Percentiles rank a stretch among this genome's conserved stretches.
Conservation (phyloP, 1,140 invertebrate genomes). For the Drosophila eugracilis region DNA sequence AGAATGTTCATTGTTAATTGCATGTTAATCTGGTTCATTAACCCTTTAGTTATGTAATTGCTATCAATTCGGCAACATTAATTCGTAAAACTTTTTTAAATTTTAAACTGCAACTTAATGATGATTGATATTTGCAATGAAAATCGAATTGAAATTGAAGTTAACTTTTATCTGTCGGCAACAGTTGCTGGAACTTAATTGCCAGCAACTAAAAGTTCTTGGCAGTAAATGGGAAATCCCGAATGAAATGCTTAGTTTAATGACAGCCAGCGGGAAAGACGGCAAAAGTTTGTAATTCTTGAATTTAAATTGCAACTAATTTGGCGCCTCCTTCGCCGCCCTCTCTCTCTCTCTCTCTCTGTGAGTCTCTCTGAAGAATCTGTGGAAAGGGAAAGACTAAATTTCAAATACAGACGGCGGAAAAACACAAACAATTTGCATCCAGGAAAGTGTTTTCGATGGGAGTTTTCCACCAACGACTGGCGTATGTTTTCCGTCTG, state of each 20-base stretch:
- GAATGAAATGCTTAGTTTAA: conserved; percentile 50
- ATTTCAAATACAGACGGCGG: conserved; percentile 69
- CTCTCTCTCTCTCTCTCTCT: too few relatives aligned
- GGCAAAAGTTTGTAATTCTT: conserved; percentile 68
- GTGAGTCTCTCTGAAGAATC: too few relatives aligned
- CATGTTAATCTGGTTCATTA: not conserved
- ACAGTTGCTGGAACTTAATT: conserved; percentile 31
- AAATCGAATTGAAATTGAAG: conserved; percentile 11
- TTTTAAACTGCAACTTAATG: conserved; percentile 1
- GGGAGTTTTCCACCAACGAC: not conserved
- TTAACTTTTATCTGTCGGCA: conserved; percentile 33
- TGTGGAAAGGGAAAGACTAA: conserved; percentile 27
- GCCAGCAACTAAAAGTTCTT: conserved; percentile 16
- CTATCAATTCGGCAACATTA: not conserved
- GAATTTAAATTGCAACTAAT: conserved; percentile 81
- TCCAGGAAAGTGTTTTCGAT: conserved; percentile 70
- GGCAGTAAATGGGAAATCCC: conserved; percentile 32
- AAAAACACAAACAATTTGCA: conserved; percentile 76
- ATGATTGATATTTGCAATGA: conserved; percentile 23
- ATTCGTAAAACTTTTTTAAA: not conserved
- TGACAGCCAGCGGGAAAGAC: conserved; percentile 31
- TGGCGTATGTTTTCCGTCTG: conserved; percentile 48
- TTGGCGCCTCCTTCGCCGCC: conserved; percentile 44
- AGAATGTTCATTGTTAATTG: not conserved
- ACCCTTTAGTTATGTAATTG: too few relatives aligned